These are phyloP conservation scores for Hydraecia micacea DNA, from an alignment of 2,888 invertebrate species.

Conservation along the genomic window DNA sequence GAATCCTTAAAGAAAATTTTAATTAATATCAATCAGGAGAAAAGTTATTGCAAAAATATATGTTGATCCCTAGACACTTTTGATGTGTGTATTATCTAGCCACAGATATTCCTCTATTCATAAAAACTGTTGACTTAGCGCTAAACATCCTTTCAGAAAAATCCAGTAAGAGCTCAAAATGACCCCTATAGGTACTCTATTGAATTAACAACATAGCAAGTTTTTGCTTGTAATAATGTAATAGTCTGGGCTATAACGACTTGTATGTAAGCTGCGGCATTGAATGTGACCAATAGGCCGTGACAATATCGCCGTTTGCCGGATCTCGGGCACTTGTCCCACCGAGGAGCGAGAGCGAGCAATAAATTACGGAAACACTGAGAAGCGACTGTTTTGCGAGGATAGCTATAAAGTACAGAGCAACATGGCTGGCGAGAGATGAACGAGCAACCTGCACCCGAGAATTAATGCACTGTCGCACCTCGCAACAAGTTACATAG, in stretches of 20 bases:
- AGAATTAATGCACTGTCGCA: conserved; percentile 43
- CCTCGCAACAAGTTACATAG: conserved; percentile 23
- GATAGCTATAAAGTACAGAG: conserved; percentile 32
- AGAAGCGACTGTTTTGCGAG: conserved; percentile 21
- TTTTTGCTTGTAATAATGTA: conserved; percentile 51
- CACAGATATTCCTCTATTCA: background rate
- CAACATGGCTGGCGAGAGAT: conserved; percentile 31
- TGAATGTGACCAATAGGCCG: conserved; percentile 81
- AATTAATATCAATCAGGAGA: too few species aligned
- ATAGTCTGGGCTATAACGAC: conserved; percentile 42
- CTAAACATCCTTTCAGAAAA: background rate
- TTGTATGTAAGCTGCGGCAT: conserved; percentile 71
- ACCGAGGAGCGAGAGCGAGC: conserved; percentile 39
- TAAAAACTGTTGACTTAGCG: background rate
- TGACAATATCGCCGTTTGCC: conserved; percentile 70
- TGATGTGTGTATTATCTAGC: background rate
- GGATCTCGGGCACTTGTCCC: conserved; percentile 58
- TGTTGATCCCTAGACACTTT: too few species aligned
- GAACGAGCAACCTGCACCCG: conserved; percentile 35
- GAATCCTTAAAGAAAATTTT: too few species aligned
- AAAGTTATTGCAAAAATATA: too few species aligned
- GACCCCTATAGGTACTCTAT: background rate
- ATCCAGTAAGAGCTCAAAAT: conserved; percentile 7
- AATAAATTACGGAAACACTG: conserved; percentile 36
- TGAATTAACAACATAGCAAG: conserved; percentile 21